Conservation (phyloP, 2,888 invertebrate species). For the Syritta pipiens region DNA sequence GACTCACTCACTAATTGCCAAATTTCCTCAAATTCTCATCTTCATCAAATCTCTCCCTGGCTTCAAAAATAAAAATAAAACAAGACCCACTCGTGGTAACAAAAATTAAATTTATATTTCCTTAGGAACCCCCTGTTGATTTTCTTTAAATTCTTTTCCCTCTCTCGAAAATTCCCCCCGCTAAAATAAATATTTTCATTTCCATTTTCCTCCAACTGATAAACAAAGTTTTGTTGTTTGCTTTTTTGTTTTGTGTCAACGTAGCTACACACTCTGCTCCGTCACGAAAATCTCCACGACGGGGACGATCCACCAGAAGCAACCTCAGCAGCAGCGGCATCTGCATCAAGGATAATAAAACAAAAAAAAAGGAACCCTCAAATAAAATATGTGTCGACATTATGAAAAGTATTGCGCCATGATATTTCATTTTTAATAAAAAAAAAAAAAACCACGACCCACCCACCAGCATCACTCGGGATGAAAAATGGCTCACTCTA, state of each 20-base stretch:
- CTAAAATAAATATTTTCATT: not conserved
- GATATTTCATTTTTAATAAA: slow-evolving; percentile 34
- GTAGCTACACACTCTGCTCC: not conserved
- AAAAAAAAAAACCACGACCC: slow-evolving; percentile 13
- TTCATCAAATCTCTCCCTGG: no score
- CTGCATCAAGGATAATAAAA: slow-evolving; percentile 16
- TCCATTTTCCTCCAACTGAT: not conserved
- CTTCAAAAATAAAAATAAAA: no score
- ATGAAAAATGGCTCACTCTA: slow-evolving; percentile 48
- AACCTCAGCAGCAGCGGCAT: not conserved
- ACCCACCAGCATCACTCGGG: slow-evolving; percentile 34
- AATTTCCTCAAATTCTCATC: no score
- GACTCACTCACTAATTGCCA: no score
- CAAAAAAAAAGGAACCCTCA: not conserved
- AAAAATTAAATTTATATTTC: not conserved
- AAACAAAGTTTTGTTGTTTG: no score
- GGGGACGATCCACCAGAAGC: no score
- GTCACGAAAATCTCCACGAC: no score
- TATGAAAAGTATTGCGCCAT: slow-evolving; percentile 39
- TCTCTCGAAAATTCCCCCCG: not conserved
- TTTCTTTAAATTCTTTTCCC: slow-evolving; percentile 6
- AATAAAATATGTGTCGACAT: slow-evolving; percentile 46
- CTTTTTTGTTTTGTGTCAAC: no score
- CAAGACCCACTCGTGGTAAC: no score
- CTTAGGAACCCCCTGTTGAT: not conserved